These are phyloP conservation scores for Spheniscus humboldti DNA, from an alignment of 2,797 vertebrate genomes.

Conservation along the genomic window DNA sequence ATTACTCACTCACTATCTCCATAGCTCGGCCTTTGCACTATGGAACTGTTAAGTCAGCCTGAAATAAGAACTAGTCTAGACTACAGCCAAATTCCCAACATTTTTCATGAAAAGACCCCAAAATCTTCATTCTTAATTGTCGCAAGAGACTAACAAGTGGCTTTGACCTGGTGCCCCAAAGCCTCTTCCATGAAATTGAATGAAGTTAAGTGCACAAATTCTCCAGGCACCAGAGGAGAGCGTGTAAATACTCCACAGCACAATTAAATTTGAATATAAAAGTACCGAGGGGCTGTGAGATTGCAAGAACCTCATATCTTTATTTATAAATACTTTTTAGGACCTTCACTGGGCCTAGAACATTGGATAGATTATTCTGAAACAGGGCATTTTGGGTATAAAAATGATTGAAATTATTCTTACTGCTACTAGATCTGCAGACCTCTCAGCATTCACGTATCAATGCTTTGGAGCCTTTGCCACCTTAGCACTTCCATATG, in stretches of 20 bases:
- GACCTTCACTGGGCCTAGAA: background rate
- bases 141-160: background rate
- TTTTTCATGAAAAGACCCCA: background rate
- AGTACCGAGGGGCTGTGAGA: background rate
- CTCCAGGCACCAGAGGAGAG: background rate
- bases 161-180: background rate
- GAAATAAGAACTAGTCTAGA: background rate
- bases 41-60: background rate
- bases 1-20: background rate
- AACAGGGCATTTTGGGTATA: background rate
- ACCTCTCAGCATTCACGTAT: background rate
- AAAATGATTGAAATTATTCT: background rate
- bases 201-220: background rate
- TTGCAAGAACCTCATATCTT: background rate
- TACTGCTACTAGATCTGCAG: background rate
- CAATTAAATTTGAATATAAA: background rate
- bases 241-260: accelerated
- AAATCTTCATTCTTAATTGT: background rate
- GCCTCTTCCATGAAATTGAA: background rate
- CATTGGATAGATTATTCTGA: background rate
- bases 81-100: background rate
- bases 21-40: background rate
- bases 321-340: background rate
- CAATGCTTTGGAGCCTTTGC: background rate
- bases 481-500: background rate